Conservation (phyloP, 2,113 vertebrate species). For the Podilymbus podiceps region DNA sequence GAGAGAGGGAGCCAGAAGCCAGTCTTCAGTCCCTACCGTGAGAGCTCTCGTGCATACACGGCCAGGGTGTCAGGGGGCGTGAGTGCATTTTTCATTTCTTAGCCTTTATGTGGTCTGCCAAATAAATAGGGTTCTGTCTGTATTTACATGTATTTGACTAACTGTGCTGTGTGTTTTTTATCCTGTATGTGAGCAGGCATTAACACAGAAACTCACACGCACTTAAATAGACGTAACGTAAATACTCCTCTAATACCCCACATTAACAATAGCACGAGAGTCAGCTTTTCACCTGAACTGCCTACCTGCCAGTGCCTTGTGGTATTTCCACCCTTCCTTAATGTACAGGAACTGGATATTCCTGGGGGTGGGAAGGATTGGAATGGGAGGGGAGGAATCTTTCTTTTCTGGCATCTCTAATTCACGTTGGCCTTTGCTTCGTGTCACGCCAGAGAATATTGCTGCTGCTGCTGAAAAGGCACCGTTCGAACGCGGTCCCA, state of each 20-base stretch:
- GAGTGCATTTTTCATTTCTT: constrained; percentile 71
- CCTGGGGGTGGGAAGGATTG: neutral
- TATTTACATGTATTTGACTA: constrained; percentile 52
- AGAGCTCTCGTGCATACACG: constrained; percentile 35
- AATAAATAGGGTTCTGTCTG: constrained; percentile 47
- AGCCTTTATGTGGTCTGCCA: constrained; percentile 61
- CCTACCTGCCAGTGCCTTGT: neutral
- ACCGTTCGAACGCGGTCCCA: neutral
- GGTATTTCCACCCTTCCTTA: neutral
- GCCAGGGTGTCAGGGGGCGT: constrained; percentile 77
- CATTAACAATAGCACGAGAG: neutral
- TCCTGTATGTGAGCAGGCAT: neutral
- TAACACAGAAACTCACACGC: neutral
- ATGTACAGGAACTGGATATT: neutral
- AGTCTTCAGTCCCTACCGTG: constrained; percentile 36
- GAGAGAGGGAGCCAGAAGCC: constrained; percentile 72
- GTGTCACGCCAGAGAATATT: neutral
- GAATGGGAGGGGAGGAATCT: neutral
- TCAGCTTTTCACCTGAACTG: neutral
- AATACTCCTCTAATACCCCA: neutral
- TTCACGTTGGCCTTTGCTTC: constrained; percentile 9
- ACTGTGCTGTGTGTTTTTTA: constrained; percentile 31
- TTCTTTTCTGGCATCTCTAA: neutral
- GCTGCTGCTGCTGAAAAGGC: neutral
- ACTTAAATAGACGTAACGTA: neutral